A percentile compares a stretch with the other conserved stretches of the same genome.
Evolutionary conservation across 2,888 invertebrate species (phyloP).

Genomic region (Achlya flavicornis): DNA sequence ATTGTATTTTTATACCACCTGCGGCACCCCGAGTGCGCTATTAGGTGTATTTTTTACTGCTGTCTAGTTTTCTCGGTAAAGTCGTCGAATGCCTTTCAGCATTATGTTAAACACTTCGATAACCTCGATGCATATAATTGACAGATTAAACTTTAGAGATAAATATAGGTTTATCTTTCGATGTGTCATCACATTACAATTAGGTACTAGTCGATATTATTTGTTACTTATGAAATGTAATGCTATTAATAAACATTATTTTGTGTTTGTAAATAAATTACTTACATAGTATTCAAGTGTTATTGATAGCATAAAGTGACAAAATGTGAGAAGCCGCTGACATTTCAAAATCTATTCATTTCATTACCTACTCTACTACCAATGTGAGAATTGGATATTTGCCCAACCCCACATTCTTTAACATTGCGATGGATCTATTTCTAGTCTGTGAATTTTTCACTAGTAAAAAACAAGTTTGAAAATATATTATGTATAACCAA

Average conservation of each 20-base stretch:
- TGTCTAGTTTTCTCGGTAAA: neutral
- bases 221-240: too few relatives aligned
- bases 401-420: conserved; percentile 31
- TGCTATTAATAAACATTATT: neutral
- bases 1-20: conserved; percentile 12
- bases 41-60: neutral
- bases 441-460: conserved; percentile 9
- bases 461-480: conserved; percentile 2
- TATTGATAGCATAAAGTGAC: conserved; percentile 18
- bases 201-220: too few relatives aligned
- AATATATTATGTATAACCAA: neutral
- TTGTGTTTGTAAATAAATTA: neutral
- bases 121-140: conserved; percentile 6
- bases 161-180: conserved; percentile 2
- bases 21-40: conserved; percentile 5
- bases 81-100: conserved; percentile 6
- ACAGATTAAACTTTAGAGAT: neutral
- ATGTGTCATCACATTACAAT: neutral
- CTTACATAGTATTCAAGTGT: conserved; percentile 4
- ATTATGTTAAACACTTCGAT: conserved; percentile 1
- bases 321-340: conserved; percentile 50
- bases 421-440: conserved; percentile 20
- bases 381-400: conserved; percentile 28
- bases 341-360: conserved; percentile 51
- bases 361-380: conserved; percentile 33